Evolutionary conservation across 2,113 vertebrate genomes (phyloP).

Genomic region (Coreoperca whiteheadi): DNA sequence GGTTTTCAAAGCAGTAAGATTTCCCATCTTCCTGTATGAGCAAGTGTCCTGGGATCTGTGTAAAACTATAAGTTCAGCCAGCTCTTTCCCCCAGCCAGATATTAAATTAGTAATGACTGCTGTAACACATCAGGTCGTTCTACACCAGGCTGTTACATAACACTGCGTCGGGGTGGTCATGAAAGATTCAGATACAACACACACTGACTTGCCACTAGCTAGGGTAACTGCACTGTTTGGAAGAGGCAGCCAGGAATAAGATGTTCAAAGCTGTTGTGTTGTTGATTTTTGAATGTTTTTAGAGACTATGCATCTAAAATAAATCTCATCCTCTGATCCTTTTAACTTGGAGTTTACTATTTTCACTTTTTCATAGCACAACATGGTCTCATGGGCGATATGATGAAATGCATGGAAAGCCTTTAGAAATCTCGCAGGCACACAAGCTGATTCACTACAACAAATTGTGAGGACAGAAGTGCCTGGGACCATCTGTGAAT

Average conservation of each 20-base stretch:
- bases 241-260: neutral
- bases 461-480: conserved; percentile 36
- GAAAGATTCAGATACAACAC: conserved; percentile 68
- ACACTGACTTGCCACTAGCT: conserved; percentile 5
- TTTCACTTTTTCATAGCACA: neutral
- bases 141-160: conserved; percentile 65
- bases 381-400: neutral
- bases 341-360: neutral
- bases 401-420: conserved; percentile 28
- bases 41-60: conserved; percentile 29
- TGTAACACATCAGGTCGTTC: conserved; percentile 58
- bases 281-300: neutral
- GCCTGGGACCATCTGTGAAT: conserved; percentile 65
- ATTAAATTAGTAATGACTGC: conserved; percentile 69
- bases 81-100: conserved; percentile 39
- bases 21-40: conserved; percentile 1
- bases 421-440: conserved; percentile 33
- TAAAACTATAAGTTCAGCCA: conserved; percentile 36
- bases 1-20: conserved; percentile 5
- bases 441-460: conserved; percentile 25
- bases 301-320: neutral
- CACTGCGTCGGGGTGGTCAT: conserved; percentile 52
- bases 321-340: neutral
- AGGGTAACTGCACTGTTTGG: neutral
- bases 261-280: neutral